phyloP scores from a whole-genome alignment of 2,797 vertebrate species.

The Phataginus tricuspis region DNA sequence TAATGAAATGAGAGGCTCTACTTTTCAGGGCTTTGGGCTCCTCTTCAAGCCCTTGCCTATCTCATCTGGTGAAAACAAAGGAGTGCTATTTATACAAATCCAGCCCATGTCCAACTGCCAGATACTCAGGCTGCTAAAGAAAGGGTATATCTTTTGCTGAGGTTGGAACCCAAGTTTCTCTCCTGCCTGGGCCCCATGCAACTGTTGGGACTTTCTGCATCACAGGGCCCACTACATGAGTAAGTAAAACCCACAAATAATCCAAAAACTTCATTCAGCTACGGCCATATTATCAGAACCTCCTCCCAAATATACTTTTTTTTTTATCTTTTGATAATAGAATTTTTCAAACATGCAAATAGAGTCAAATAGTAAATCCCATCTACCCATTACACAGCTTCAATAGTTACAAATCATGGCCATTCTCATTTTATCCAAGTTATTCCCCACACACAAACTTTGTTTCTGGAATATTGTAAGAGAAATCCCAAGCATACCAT shows the following conservation, averaged over 20 bases:
- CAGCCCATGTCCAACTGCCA: slow-evolving; percentile 45
- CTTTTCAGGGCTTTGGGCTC: not conserved
- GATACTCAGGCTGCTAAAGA: not conserved
- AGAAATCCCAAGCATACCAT: not conserved
- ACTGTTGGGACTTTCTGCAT: not conserved
- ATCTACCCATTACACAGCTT: not conserved
- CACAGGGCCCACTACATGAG: not conserved
- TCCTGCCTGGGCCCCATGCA: not conserved
- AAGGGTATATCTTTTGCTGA: not conserved
- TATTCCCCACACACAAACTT: not conserved
- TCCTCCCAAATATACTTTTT: not conserved
- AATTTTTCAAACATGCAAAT: not conserved
- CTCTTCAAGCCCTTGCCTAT: not conserved
- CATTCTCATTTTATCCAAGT: not conserved
- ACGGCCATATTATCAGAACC: not conserved
- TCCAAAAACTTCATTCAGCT: not conserved
- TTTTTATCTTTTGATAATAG: not conserved
- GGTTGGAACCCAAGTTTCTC: not conserved
- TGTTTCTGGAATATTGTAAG: not conserved
- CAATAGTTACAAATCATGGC: not conserved
- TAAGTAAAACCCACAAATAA: not conserved
- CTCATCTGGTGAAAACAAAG: slow-evolving; percentile 56
- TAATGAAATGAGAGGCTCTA: slow-evolving; percentile 71
- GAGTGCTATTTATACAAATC: slow-evolving; percentile 76
- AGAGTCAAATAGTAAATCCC: not conserved